Evolutionary conservation across 2,797 vertebrate genomes (phyloP).

Genomic region (Notamacropus eugenii): DNA sequence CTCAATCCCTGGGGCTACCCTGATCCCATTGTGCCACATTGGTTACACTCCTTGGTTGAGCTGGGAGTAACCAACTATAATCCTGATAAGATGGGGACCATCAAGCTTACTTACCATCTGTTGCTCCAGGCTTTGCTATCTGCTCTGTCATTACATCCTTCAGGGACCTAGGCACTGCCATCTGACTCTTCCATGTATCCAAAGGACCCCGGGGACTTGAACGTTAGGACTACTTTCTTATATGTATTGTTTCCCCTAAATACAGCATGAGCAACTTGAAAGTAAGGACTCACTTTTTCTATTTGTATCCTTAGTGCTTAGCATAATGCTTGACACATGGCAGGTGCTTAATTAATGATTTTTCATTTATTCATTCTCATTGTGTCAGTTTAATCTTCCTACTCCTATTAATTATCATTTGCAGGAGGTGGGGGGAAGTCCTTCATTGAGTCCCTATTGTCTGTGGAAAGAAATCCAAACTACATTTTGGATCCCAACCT

Average conservation of each 20-base stretch:
- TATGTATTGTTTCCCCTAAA: neutral
- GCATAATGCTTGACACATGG: neutral
- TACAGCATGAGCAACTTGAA: neutral
- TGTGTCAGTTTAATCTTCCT: neutral
- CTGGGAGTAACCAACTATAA: neutral
- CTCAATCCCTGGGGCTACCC: neutral
- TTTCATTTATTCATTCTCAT: neutral
- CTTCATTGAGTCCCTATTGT: neutral
- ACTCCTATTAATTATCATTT: neutral
- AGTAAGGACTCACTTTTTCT: neutral
- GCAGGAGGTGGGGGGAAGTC: neutral
- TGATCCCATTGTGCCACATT: neutral
- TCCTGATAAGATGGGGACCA: neutral
- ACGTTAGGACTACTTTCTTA: neutral
- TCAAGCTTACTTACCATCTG: neutral
- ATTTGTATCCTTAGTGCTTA: neutral
- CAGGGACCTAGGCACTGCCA: neutral
- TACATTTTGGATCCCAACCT: neutral
- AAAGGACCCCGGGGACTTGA: neutral
- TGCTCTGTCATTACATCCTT: neutral
- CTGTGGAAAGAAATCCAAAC: neutral
- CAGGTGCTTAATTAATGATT: neutral
- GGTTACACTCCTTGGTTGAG: neutral
- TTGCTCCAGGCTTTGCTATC: neutral
- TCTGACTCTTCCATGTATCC: neutral